phyloP scores from a whole-genome alignment of 2,888 invertebrate species.

The Drosophila ustulata region DNA sequence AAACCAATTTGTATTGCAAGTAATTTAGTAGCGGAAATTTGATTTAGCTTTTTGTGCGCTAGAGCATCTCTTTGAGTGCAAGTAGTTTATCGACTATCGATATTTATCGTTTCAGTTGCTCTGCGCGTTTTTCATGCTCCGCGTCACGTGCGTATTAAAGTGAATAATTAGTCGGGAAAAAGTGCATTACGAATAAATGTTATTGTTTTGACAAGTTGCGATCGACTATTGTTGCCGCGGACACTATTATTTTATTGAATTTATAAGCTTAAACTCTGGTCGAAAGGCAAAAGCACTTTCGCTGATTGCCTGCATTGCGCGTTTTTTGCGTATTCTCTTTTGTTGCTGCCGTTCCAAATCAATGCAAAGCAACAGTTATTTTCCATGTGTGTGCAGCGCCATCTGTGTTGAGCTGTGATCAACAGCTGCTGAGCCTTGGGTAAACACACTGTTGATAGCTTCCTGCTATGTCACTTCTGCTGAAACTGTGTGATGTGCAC shows the following conservation, averaged over 20 bases:
- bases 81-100: background rate
- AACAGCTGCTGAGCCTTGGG: background rate
- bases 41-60: constrained; percentile 29
- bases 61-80: background rate
- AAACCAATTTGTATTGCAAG: constrained; percentile 43
- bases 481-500: background rate
- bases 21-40: constrained; percentile 53
- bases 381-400: background rate
- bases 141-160: background rate
- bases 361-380: background rate
- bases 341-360: background rate
- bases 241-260: constrained; percentile 1
- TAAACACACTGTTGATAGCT: background rate
- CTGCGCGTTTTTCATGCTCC: background rate
- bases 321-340: background rate
- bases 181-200: background rate
- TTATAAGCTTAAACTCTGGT: too few relatives aligned
- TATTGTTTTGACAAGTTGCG: background rate
- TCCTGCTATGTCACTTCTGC: background rate
- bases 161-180: background rate
- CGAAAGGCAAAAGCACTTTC: background rate
- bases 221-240: background rate
- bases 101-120: constrained; percentile 6
- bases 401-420: background rate
- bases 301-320: background rate